Conservation (phyloP, 2,888 invertebrate genomes). For the Drosophila lutescens region DNA sequence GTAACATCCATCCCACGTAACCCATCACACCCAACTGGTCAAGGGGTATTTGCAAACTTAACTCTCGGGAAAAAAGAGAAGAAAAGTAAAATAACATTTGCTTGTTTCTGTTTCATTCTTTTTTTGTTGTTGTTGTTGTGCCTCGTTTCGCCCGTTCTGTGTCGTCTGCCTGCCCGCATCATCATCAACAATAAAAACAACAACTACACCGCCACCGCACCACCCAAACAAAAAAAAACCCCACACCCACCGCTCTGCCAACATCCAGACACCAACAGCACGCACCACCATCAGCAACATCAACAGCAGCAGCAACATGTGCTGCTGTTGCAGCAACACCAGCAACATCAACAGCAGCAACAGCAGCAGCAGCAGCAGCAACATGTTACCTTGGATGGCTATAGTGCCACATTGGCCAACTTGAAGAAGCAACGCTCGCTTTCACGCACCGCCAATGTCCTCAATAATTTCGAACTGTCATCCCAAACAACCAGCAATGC, state of each 20-base stretch:
- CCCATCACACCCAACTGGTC: slow-evolving; percentile 12
- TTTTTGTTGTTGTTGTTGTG: slow-evolving; percentile 54
- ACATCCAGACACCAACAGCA: slow-evolving; percentile 76
- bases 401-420: slow-evolving; percentile 91
- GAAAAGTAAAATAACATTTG: slow-evolving; percentile 71
- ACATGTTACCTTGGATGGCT: slow-evolving; percentile 70
- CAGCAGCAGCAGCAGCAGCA: slow-evolving; percentile 62
- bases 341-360: slow-evolving; percentile 55
- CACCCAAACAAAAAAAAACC: slow-evolving; percentile 1
- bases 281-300: slow-evolving; percentile 68
- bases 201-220: slow-evolving; percentile 23
- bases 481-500: slow-evolving; percentile 45
- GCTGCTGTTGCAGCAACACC: slow-evolving; percentile 56
- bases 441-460: slow-evolving; percentile 86
- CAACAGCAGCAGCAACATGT: slow-evolving; percentile 68
- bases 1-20: slow-evolving; percentile 15
- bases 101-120: slow-evolving; percentile 70
- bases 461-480: slow-evolving; percentile 69
- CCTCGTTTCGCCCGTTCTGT: slow-evolving; percentile 67
- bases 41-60: slow-evolving; percentile 40
- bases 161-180: slow-evolving; percentile 62
- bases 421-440: slow-evolving; percentile 96
- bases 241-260: slow-evolving; percentile 21
- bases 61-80: slow-evolving; percentile 10
- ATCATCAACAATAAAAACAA: slow-evolving; percentile 34